Evolutionary conservation across 2,113 vertebrate species (phyloP), one percentile per base, ranked within the genome.

Genomic region (Sceloporus tristichus): DNA sequence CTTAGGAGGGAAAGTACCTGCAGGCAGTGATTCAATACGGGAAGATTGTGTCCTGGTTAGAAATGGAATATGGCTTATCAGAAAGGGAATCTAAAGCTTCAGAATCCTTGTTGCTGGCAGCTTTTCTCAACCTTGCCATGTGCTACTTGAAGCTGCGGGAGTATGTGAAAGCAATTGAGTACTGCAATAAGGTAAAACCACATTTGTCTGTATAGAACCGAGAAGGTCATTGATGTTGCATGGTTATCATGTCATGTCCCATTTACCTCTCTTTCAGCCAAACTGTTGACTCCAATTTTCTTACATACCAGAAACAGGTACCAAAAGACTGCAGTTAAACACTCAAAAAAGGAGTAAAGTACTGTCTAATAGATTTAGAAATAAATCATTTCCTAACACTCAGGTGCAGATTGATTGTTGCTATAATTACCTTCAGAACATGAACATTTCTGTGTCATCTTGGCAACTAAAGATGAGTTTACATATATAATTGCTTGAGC

Each of bases 71-170:
- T 1, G 97, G 98, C 13, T 89, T 94, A 9, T 97, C 97, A 0
- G 95, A 95, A 4, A 98, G 98, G 83, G 98, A 99, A 75, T 97
- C 97, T 0, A 97, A 98, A 93, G 96, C 92, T 65, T 98, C 98
- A 0, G 96, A 98, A 21, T 96, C 97, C 0, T 96, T 98, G 56
- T 91, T 98, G 29, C 92, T 98, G 68, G 98, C 98, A 14, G 97
- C 98, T 74, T 98, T 98, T 92, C 98, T 99, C 86, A 99, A 99
- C 94, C 95, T 99, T 92, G 98, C 98, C 23, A 96, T 99, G 96
- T 99, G 98, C 96, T 98, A 97, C 95, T 96, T 99, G 94, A 97
- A 98, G 81, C 93, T 98, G 7, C 92, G 97, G 1, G 98, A 99
- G 2, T 98, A 97, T 40, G 53, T 96, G 90, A 98, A 98, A 91